These are phyloP conservation scores for Typhlichthys subterraneus DNA, from an alignment of 2,797 vertebrate species.

Conservation along the genomic window DNA sequence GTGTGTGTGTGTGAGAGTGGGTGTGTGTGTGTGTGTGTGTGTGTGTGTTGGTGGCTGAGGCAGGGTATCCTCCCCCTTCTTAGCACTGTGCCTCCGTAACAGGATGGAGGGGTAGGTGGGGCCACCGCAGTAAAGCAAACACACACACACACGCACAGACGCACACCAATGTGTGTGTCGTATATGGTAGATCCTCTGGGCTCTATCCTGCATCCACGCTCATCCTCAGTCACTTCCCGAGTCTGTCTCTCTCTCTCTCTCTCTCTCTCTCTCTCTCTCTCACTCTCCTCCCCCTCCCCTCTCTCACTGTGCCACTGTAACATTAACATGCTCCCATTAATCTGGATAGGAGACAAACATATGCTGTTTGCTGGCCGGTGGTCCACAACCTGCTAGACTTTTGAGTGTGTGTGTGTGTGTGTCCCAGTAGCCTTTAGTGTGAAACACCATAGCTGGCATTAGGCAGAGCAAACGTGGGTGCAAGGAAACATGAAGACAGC, in stretches of 20 bases:
- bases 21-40: slow-evolving; percentile 46
- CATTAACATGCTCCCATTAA: slow-evolving; percentile 82
- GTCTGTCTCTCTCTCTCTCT: slow-evolving; percentile 48
- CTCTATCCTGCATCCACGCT: slow-evolving; percentile 18
- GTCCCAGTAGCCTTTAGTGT: slow-evolving; percentile 59
- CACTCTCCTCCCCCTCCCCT: slow-evolving; percentile 37
- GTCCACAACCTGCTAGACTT: slow-evolving; percentile 80
- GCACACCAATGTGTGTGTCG: slow-evolving; percentile 73
- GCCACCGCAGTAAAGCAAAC: slow-evolving; percentile 74
- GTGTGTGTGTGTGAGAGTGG: slow-evolving; percentile 49
- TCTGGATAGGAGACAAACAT: slow-evolving; percentile 79
- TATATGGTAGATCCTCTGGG: slow-evolving; percentile 64
- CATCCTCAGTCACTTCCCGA: slow-evolving; percentile 23
- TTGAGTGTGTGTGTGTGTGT: slow-evolving; percentile 45
- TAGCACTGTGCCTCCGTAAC: slow-evolving; percentile 73
- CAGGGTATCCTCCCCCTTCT: slow-evolving; percentile 76
- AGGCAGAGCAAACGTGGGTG: slow-evolving; percentile 64
- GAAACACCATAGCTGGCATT: slow-evolving; percentile 78
- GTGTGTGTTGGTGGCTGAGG: slow-evolving; percentile 58
- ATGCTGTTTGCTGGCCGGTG: slow-evolving; percentile 80
- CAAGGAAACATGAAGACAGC: too few species aligned
- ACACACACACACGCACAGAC: slow-evolving; percentile 57
- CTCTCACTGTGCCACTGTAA: slow-evolving; percentile 70
- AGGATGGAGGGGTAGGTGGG: slow-evolving; percentile 78
- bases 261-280: slow-evolving; percentile 52